phyloP scores from a whole-genome alignment of 2,888 invertebrate genomes.

The Endotricha flammealis region DNA sequence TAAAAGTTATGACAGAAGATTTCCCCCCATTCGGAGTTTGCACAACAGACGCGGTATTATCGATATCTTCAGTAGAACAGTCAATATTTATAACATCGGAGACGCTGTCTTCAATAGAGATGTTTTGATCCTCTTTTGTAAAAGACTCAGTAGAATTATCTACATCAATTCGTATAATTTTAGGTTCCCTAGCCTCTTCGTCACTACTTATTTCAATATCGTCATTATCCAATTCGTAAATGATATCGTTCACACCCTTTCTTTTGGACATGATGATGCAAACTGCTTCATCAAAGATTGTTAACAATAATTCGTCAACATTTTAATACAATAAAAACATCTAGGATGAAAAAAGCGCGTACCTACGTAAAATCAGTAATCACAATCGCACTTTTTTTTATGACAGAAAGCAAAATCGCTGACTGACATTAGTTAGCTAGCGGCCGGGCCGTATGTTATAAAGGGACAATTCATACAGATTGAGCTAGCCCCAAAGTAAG shows the following conservation, averaged over 20 bases:
- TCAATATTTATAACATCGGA: conserved; percentile 34
- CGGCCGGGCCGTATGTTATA: too few relatives aligned
- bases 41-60: conserved; percentile 23
- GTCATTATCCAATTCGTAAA: conserved; percentile 72
- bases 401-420: too few relatives aligned
- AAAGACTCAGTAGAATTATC: too few relatives aligned
- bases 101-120: conserved; percentile 25
- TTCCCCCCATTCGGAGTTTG: conserved; percentile 62
- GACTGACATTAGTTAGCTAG: too few relatives aligned
- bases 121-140: too few relatives aligned
- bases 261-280: conserved; percentile 57
- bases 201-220: conserved; percentile 67
- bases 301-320: neutral
- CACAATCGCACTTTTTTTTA: too few relatives aligned
- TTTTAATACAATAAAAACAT: neutral
- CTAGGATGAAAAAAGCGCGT: neutral
- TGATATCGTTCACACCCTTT: conserved; percentile 65
- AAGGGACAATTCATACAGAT: too few relatives aligned
- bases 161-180: conserved; percentile 43
- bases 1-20: conserved; percentile 29
- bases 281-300: conserved; percentile 13
- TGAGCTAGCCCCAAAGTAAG: too few relatives aligned
- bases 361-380: too few relatives aligned
- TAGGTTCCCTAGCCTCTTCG: conserved; percentile 58
- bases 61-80: conserved; percentile 30